These are phyloP conservation scores for Rhopilema esculentum DNA, from an alignment of 30 jellyfish, hydroid and myxozoan genomes.

Conservation along the genomic window DNA sequence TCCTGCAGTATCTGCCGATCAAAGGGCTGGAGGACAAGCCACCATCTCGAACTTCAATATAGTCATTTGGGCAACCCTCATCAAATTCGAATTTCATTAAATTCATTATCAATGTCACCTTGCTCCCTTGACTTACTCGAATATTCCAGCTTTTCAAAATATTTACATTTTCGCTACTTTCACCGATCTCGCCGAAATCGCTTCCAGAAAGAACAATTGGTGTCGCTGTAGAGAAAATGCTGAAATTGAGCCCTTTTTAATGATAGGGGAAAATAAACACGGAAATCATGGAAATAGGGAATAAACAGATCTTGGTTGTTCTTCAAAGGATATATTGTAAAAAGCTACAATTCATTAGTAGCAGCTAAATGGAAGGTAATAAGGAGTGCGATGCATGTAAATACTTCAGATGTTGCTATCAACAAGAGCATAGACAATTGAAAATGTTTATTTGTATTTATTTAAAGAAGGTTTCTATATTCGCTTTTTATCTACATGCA, in stretches of 20 bases:
- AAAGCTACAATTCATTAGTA: too few relatives aligned
- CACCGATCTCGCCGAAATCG: constrained; percentile 22
- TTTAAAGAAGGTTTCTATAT: too few relatives aligned
- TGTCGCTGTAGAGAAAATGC: background rate
- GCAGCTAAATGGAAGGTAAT: too few relatives aligned
- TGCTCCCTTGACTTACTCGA: constrained; percentile 26
- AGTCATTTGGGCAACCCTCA: constrained; percentile 77
- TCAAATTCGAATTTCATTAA: constrained; percentile 49
- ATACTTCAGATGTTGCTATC: background rate
- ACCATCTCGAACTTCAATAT: constrained; percentile 74
- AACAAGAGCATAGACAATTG: too few relatives aligned
- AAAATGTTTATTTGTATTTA: too few relatives aligned
- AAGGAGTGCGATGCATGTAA: too few relatives aligned
- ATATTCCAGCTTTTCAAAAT: constrained; percentile 36
- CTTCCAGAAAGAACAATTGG: constrained; percentile 7
- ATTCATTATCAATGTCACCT: constrained; percentile 29
- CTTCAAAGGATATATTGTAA: too few relatives aligned
- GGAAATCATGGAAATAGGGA: background rate
- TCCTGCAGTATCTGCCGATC: constrained; percentile 70
- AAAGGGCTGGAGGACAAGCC: constrained; percentile 19
- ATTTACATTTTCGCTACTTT: constrained; percentile 18
- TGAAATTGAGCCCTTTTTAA: background rate
- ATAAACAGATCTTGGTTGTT: too few relatives aligned
- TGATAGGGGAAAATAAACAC: background rate
- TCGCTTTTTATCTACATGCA: too few relatives aligned